Base-by-base conservation (phyloP, 2,113 vertebrate species). In the Oxyura jamaicensis region DNA sequence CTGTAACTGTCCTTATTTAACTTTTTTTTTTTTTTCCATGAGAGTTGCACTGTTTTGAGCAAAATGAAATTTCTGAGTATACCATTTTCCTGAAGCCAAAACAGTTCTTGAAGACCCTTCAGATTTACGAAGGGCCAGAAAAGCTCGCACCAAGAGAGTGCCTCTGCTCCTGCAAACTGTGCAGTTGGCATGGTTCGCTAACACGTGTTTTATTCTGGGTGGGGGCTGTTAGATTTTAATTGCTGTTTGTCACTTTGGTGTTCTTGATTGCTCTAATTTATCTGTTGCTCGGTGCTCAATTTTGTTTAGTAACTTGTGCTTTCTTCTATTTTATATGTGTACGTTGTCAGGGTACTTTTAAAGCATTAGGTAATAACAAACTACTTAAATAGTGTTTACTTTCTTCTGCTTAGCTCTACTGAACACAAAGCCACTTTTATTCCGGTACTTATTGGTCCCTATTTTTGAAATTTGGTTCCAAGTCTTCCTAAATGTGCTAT, bases 401-500 rank as follows among this genome's bases (percentile, higher is more conserved):
- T 65, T 59, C 85, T 80, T 78, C 60, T 94, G 86, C 86, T 95
- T 75, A 93, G 88, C 56, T 94, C 90, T 53, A 44, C 86, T 88
- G 86, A 96, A 86, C 88, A 83, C 4, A 75, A 86, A 95, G 76
- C 4, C 8, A 36, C 83, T 95, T 95, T 88, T 82, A 90, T 94
- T 88, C 73, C 3, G 8, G 56, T 86, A 77, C 39, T 91, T 94
- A 93, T 3, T 29, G 58, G 39, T 66, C 56, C 86, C 92, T 93
- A 69, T 88, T 86, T 88, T 62, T 78, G 90, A 93, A 76, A 75
- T 88, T 86, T 48, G 73, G 59, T 97, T 90, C 90, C 90, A 29
- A 86, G 72, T 65, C 65, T 88, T 90, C 28, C 66, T 84, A 95
- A 96, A 94, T 95, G 90, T 79, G 80, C 88, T 91, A 25, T 96